Percentiles rank a stretch among this genome's conserved stretches.
Evolutionary conservation across 2,888 invertebrate genomes (phyloP).

Genomic region (Melieria picta): DNA sequence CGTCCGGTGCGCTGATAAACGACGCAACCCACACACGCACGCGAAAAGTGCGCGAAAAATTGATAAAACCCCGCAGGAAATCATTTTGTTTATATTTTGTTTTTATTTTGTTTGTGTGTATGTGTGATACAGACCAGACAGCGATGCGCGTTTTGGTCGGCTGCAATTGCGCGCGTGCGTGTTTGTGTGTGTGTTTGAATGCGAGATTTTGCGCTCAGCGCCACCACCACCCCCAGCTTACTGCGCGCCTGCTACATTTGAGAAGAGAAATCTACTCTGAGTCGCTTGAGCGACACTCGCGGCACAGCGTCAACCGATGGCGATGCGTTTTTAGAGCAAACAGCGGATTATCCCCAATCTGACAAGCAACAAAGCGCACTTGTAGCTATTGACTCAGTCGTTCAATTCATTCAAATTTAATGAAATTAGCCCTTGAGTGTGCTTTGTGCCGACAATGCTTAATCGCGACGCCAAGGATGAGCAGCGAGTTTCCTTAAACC

Average conservation of each 20-base stretch:
- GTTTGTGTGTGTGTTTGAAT: too few species aligned
- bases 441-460: neutral
- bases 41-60: neutral
- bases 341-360: conserved; percentile 32
- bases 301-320: conserved; percentile 7
- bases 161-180: too few species aligned
- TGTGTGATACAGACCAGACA: too few species aligned
- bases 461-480: too few species aligned
- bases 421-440: neutral
- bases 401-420: neutral
- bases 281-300: conserved; percentile 32
- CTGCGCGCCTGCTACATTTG: conserved; percentile 56
- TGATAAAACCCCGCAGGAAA: neutral
- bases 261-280: conserved; percentile 62
- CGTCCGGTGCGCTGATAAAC: conserved; percentile 12
- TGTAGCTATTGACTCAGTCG: too few species aligned
- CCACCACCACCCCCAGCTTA: conserved; percentile 4
- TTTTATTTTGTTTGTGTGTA: too few species aligned
- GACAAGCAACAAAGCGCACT: conserved; percentile 1
- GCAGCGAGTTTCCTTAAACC: too few species aligned
- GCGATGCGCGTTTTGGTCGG: too few species aligned
- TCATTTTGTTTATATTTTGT: too few species aligned
- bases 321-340: conserved; percentile 15
- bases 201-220: neutral
- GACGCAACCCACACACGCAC: neutral